Evolutionary conservation across 2,888 invertebrate genomes (phyloP), one percentile per base, ranked within the genome.

Genomic region (Dolichopus griseipennis): DNA sequence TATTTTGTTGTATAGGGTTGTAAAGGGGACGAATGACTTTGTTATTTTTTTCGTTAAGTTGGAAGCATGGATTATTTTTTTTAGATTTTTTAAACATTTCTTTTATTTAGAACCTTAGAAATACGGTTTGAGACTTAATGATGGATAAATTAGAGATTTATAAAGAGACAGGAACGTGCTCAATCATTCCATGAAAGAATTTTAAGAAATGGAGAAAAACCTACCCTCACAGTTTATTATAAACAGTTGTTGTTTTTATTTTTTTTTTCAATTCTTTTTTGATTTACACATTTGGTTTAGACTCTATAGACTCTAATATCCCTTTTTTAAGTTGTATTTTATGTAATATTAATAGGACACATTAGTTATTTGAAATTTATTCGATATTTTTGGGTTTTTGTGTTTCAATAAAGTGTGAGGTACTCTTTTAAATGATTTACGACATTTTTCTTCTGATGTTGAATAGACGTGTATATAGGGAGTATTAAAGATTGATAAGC

Each of bases 131-230:
- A 52, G 18, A 52, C 52, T 52, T 52, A 52, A 52, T 52, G 52
- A 52, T 52, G 52, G 15, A 52, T 52, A 52, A 52, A 52, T 52
- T 52, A 15, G 52, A 52, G 52, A 52, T 52, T 52, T 52, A 52
- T 52, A 52, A 52, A 52, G 18, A 52, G 52, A 52, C 52, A 18
- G 15, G 18, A 18, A 2, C 15, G 18, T 52, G 18, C 52, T 52
- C 52, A 12, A 52, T 52, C 52, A 52, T 52, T 52, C 52, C 6
- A 52, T 18, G n/a, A 52, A 52, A 15, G 12, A n/a, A n/a, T n/a
- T n/a, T n/a, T 27, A 27, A 27, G 27, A 27, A 27, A 27, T 27
- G 27, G 27, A 4, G 27, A 5, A n/a, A n/a, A n/a, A n/a, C n/a
- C 3, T 27, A 27, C 27, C 27, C 2, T 27, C 5, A 27, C 27